A percentile compares a stretch with the other conserved stretches of the same genome.
Evolutionary conservation across 2,113 vertebrate species (phyloP).

Genomic region (Tragulus kanchil): DNA sequence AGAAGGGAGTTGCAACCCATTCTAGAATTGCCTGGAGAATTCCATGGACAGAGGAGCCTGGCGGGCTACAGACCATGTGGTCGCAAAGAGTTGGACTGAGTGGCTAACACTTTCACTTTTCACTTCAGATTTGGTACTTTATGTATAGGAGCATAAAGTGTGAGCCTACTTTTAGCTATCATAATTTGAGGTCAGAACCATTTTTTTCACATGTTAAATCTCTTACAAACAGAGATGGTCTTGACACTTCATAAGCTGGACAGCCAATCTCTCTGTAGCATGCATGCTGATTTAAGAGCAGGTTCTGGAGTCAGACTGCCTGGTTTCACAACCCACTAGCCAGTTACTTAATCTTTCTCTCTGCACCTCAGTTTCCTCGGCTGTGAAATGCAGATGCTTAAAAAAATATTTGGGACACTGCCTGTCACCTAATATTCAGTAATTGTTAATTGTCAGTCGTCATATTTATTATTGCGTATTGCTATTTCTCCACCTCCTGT

Average conservation of each 20-base stretch:
- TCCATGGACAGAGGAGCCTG: no score
- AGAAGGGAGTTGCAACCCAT: no score
- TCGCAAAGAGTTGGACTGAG: no score
- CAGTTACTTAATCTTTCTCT: background rate
- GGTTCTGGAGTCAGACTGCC: background rate
- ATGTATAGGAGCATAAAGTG: constrained; percentile 20
- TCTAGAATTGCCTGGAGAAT: no score
- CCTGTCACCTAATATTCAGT: background rate
- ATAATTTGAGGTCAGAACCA: constrained; percentile 7
- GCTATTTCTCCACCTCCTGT: background rate
- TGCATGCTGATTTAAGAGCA: background rate
- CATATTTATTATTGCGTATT: background rate
- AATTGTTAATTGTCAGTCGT: background rate
- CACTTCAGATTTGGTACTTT: background rate
- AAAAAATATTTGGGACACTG: background rate
- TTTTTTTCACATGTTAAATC: constrained; percentile 1
- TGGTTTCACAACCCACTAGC: background rate
- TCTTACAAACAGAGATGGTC: background rate
- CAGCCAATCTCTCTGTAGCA: background rate
- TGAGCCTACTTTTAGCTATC: constrained; percentile 12
- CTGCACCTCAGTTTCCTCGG: constrained; percentile 2
- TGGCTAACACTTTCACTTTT: no score
- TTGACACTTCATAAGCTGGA: background rate
- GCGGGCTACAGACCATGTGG: no score
- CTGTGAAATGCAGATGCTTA: background rate